phyloP scores from a whole-genome alignment of 2,888 invertebrate genomes.

The Theretra japonica region DNA sequence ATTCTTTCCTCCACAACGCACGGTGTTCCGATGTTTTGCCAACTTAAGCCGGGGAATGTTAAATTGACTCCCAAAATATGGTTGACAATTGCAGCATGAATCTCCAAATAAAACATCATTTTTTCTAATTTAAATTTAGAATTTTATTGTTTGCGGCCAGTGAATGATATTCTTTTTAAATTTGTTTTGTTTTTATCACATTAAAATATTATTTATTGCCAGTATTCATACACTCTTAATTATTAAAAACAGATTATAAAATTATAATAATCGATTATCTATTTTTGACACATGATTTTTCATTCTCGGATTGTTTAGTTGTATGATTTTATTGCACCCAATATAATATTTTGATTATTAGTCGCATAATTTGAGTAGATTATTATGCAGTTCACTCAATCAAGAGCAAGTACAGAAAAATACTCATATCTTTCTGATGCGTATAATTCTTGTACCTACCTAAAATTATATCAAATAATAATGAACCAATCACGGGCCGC shows the following conservation, averaged over 20 bases:
- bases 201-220: not conserved
- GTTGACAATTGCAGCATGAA: not conserved
- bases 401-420: no score
- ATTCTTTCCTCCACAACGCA: slow-evolving; percentile 60
- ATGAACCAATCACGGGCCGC: not conserved
- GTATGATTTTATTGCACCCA: not conserved
- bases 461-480: not conserved
- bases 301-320: not conserved
- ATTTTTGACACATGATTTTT: no score
- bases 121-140: not conserved
- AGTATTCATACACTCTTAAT: not conserved
- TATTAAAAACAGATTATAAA: no score
- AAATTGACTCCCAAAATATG: not conserved
- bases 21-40: slow-evolving; percentile 54
- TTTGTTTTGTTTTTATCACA: not conserved
- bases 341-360: not conserved
- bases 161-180: not conserved
- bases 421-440: no score
- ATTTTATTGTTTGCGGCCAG: not conserved
- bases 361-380: not conserved
- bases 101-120: not conserved
- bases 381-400: no score
- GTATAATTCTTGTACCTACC: no score
- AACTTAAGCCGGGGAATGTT: slow-evolving; percentile 39
- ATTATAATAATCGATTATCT: no score